Percentiles rank a stretch among this genome's conserved stretches.
Conservation (phyloP, 2,113 vertebrate species). For the Tringa solitaria region DNA sequence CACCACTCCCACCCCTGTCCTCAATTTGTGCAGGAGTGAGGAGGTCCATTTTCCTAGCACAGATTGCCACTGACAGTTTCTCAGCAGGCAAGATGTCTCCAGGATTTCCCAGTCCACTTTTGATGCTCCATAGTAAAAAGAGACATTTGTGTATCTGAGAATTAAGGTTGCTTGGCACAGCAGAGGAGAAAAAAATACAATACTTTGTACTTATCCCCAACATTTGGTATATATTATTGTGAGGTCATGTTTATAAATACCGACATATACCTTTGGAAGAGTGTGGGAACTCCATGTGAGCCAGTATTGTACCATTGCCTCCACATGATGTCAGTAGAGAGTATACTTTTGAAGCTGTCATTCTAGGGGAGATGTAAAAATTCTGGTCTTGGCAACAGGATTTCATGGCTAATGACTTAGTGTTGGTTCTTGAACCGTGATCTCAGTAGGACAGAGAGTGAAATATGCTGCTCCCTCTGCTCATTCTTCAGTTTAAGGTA, state of each 20-base stretch:
- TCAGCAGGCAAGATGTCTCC: background rate
- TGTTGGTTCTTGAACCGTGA: background rate
- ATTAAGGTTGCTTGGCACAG: background rate
- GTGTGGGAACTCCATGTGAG: background rate
- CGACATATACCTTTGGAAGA: background rate
- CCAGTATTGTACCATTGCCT: background rate
- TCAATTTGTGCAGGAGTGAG: background rate
- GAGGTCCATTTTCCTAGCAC: background rate
- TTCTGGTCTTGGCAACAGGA: background rate
- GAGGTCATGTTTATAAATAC: background rate
- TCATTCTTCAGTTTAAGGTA: background rate
- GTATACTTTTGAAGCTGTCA: background rate
- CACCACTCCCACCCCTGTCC: rapidly evolving
- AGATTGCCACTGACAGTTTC: background rate
- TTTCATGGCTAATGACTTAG: background rate
- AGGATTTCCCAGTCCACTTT: background rate
- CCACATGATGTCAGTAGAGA: slow-evolving; percentile 43
- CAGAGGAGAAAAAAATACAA: background rate
- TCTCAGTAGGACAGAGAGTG: background rate
- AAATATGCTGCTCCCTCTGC: background rate
- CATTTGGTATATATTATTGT: background rate
- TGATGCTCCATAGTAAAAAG: background rate
- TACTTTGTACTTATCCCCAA: background rate
- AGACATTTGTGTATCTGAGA: background rate
- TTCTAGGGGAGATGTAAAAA: background rate